These are phyloP conservation scores for Vulpes vulpes DNA, from an alignment of 2,113 vertebrate species.

Conservation along the genomic window DNA sequence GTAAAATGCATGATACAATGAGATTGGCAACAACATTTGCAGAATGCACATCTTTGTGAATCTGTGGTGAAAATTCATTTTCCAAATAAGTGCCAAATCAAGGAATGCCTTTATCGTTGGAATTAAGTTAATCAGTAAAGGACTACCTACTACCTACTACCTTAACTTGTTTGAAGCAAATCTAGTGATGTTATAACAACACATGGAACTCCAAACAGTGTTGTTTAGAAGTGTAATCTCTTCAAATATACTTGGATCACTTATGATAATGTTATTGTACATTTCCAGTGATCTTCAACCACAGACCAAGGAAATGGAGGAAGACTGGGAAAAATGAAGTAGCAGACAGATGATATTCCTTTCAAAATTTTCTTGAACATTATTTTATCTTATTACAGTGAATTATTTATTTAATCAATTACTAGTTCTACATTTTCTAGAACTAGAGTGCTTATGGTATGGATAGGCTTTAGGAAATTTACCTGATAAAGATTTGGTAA, in stretches of 20 bases:
- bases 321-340: neutral
- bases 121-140: neutral
- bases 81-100: neutral
- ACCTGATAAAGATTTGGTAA: neutral
- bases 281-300: neutral
- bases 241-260: neutral
- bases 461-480: neutral
- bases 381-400: neutral
- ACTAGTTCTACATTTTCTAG: neutral
- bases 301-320: neutral
- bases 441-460: neutral
- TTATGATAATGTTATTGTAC: neutral
- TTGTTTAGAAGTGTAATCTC: neutral
- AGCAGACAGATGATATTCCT: neutral
- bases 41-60: neutral
- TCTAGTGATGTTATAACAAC: neutral
- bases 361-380: neutral
- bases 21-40: neutral
- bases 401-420: neutral
- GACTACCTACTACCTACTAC: neutral
- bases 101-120: neutral
- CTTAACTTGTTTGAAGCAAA: neutral
- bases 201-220: neutral
- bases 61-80: neutral
- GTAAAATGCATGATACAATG: neutral